Base-by-base conservation (phyloP, 2,797 vertebrate species). In the Choloepus didactylus region DNA sequence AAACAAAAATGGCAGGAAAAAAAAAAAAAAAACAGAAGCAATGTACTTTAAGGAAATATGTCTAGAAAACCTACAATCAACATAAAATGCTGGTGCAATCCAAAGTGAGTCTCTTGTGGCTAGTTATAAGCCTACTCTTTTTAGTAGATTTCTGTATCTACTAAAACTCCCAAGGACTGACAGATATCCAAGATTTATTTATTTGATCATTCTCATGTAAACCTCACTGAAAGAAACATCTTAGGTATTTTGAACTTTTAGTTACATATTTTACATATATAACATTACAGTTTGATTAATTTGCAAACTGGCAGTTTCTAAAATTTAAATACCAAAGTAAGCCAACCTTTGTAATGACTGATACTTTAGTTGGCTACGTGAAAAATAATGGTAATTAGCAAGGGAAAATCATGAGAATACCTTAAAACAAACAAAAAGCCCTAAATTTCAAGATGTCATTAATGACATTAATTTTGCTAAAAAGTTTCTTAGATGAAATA, bases 231-330 rank as follows among this genome's bases (percentile, higher is more conserved):
- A 86, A 70, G 25, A 54, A 51, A 67, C 14, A 92, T 56, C 93
- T 96, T 49, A 69, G 62, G 92, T 69, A 62, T 91, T 89, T 49
- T 62, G 92, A 76, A 84, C 10, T 64, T 88, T 62, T 27, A 95
- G 54, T 49, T 73, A 38, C 14, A 2, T 4, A 25, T 81, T 91
- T 82, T 95, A 44, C 41, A 44, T 80, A 56, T 35, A 18, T 29
- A 62, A 59, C 21, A 59, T 21, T 46, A 90, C 0, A 77, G 15
- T 77, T 67, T 88, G 73, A 76, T 46, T 85, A 88, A 96, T 60
- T 90, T 19, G 35, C 14, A 0, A 38, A 80, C 2, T 9, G 56
- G 62, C 2, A 79, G 31, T 29, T 81, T 86, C n/a, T 86, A 25
- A 81, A 80, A 9, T 23, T 0, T 62, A 90, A 89, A 84, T 41